Percentiles rank a stretch among this genome's conserved stretches.
These are phyloP conservation scores for Macaca mulatta DNA, from an alignment of 2,113 vertebrate genomes.

Conservation along the genomic window DNA sequence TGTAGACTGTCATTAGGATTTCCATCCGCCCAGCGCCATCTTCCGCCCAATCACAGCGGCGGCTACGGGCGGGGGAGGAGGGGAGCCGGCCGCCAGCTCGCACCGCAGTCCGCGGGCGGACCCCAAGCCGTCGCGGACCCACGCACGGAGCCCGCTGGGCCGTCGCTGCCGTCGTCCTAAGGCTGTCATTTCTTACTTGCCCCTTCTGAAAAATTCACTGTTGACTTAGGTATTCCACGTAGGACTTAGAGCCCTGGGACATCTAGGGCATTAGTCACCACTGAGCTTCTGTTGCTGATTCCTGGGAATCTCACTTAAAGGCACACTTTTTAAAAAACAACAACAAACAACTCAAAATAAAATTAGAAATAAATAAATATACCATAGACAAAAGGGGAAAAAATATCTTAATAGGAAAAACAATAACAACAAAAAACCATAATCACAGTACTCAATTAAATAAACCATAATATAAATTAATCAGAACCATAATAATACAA, in stretches of 20 bases:
- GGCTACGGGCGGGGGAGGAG: background rate
- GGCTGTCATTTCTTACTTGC: background rate
- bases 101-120: conserved; percentile 6
- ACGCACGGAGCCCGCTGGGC: background rate
- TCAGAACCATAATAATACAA: background rate
- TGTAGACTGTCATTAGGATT: conserved; percentile 98
- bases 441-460: background rate
- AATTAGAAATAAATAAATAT: background rate
- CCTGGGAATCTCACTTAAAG: background rate
- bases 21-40: conserved; percentile 96
- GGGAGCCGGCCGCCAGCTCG: background rate
- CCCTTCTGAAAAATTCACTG: background rate
- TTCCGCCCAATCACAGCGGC: conserved; percentile 89
- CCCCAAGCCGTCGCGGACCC: background rate
- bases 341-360: background rate
- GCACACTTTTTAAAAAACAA: background rate
- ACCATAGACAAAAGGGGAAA: background rate
- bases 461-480: background rate
- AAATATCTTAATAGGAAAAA: background rate
- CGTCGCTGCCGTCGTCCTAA: background rate
- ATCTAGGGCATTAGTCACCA: background rate
- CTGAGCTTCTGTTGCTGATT: background rate
- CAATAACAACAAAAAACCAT: background rate
- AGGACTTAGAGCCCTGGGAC: background rate
- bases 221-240: background rate